Conservation (phyloP, 2,797 vertebrate genomes). For the Garrulus glandarius region DNA sequence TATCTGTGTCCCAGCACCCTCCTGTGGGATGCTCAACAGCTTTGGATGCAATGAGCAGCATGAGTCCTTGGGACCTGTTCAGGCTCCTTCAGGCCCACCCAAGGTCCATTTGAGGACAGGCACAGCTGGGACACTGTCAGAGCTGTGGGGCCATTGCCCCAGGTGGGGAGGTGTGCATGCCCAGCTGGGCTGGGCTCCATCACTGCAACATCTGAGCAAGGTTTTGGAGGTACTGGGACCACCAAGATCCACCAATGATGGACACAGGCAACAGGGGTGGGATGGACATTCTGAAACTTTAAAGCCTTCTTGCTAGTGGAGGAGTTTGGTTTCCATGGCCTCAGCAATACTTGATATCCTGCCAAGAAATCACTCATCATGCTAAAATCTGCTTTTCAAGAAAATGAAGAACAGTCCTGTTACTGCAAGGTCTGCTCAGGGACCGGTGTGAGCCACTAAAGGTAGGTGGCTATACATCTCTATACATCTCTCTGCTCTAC, state of each 20-base stretch:
- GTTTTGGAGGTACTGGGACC: background rate
- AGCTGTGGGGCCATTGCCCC: background rate
- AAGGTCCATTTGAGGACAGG: background rate
- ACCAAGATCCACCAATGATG: rapidly evolving
- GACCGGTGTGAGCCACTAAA: background rate
- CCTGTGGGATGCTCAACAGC: background rate
- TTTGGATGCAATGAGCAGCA: background rate
- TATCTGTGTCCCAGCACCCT: background rate
- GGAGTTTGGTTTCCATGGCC: background rate
- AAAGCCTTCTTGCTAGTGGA: background rate
- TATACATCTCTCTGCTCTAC: background rate
- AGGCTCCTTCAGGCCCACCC: background rate
- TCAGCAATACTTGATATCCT: background rate
- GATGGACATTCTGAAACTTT: background rate
- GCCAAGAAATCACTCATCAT: background rate
- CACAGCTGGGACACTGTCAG: background rate
- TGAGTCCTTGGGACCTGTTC: background rate
- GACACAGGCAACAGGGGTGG: background rate
- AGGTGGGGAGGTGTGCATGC: background rate
- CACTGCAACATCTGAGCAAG: background rate
- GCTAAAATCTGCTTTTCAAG: background rate
- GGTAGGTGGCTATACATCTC: rapidly evolving
- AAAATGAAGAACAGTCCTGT: background rate
- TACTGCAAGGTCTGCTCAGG: background rate
- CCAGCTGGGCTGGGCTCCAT: background rate